Evolutionary conservation across 2,888 invertebrate genomes (phyloP), one percentile per base, ranked within the genome.

Genomic region (Apotomis turbidana): DNA sequence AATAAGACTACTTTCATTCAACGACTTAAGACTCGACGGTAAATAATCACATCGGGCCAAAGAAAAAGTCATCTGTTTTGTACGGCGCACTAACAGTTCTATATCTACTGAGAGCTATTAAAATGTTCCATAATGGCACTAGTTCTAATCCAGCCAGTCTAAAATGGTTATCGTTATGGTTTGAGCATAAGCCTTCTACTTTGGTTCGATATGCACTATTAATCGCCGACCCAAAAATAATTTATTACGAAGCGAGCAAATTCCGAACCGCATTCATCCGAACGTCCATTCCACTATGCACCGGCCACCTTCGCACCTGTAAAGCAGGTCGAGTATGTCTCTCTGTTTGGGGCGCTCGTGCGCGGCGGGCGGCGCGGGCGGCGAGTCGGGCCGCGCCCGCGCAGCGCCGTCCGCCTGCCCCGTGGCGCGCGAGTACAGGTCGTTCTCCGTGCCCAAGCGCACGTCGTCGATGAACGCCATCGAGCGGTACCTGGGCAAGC

Each of bases 401-500:
- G 88, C 83, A 3, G 92, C 49, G 5, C 41, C 15, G 68, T 81
- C 84, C n/a, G 78, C 81, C 76, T 89, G 89, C 0, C 83, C 86
- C 46, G 90, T 87, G 38, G 88, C 83, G 3, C 93, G 83, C 69
- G 87, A 78, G 78, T 93, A 91, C 74, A 93, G 76, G 76, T 93
- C 93, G 80, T 92, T 87, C 74, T 92, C 93, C 5, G 89, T 87
- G 15, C 90, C 91, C n/a, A 86, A 89, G 36, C 83, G 81, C 61
- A 90, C 85, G 82, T 93, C 93, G 81, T 94, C 94, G 73, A 94
- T 94, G 80, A 80, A 93, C 78, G 90, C 87, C 88, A 93, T 88
- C 60, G 90, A 90, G 38, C 95, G 95, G 89, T 95, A 96, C 94
- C 95, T 93, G 62, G 0, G 5, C n/a, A 9, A 36, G 5, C 9